Evolutionary conservation across 2,888 invertebrate species (phyloP), one percentile per base, ranked within the genome.

Genomic region (Cosmorhoe ocellata): DNA sequence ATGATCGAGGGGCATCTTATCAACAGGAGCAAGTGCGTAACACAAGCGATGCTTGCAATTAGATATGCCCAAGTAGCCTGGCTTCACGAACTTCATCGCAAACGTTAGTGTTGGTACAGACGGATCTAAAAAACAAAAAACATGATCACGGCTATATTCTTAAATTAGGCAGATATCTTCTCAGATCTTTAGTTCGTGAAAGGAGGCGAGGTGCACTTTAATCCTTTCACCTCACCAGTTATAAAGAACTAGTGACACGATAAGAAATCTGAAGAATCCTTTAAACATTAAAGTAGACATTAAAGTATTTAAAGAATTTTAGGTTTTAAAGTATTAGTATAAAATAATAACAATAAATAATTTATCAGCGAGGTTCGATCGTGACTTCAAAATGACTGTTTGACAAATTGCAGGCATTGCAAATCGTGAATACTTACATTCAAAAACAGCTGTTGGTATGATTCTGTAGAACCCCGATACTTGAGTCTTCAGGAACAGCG

Each of bases 41-140:
- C 75, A 73, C 0, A 79, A 37, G 4, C 69, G 62, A 4, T 63
- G 58, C 12, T 69, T 64, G 57, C 85, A 85, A 58, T 79, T 82
- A 49, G 74, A 59, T n/a, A 85, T 63, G 1, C 78, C 83, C 37
- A 85, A 56, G 45, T 77, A 78, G 0, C 77, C 79, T 1, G 76
- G 71, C 1, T 79, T 65, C 4, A 82, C 74, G 0, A 74, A 10
- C 50, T 84, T 85, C 13, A 85, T 2, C 0, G 54, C 84, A 18
- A 83, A 70, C 1, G 57, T 8, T 11, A 76, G 3, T 3, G 9
- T 7, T 13, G 45, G 40, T 10, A 46, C 8, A 3, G 18, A 32
- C 5, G 10, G 7, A 13, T 34, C 36, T 26, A 42, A 28, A 45
- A 51, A 10, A 30, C n/a, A n/a, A n/a, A 30, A 34, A n/a, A 11